Conservation (phyloP, 2,797 vertebrate genomes). For the Diceros bicornis region DNA sequence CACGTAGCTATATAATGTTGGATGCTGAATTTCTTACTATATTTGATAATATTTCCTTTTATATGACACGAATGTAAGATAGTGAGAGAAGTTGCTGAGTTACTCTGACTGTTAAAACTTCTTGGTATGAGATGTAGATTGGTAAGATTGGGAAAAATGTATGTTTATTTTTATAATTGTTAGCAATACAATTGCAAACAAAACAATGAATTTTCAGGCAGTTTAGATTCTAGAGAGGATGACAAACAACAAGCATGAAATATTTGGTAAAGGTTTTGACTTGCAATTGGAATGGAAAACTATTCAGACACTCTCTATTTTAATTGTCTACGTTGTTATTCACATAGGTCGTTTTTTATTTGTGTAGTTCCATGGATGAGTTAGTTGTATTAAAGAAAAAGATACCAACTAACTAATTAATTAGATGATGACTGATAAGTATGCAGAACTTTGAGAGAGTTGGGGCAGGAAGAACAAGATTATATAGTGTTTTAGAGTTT, state of each 20-base stretch:
- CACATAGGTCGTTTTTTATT: not conserved
- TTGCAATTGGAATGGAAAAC: not conserved
- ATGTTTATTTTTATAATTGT: not conserved
- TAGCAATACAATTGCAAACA: not conserved
- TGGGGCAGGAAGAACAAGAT: slow-evolving; percentile 52
- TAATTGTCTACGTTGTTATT: not conserved
- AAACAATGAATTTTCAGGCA: not conserved
- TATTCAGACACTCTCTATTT: not conserved
- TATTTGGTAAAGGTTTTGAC: slow-evolving; percentile 10
- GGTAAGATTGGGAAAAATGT: not conserved
- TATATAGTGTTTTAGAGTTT: slow-evolving; percentile 17
- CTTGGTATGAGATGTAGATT: not conserved
- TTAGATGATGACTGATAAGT: slow-evolving; percentile 65
- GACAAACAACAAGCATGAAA: not conserved
- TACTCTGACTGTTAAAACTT: not conserved
- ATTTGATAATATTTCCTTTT: not conserved
- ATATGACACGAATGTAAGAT: not conserved
- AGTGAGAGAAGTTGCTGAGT: not conserved
- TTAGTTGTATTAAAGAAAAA: not conserved
- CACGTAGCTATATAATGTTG: not conserved
- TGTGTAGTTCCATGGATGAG: slow-evolving; percentile 47
- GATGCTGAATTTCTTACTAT: not conserved
- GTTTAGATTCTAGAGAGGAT: not conserved
- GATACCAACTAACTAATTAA: slow-evolving; percentile 62
- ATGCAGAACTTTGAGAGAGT: not conserved